Conservation (phyloP, 2,113 vertebrate genomes). For the Pituophis catenifer region DNA sequence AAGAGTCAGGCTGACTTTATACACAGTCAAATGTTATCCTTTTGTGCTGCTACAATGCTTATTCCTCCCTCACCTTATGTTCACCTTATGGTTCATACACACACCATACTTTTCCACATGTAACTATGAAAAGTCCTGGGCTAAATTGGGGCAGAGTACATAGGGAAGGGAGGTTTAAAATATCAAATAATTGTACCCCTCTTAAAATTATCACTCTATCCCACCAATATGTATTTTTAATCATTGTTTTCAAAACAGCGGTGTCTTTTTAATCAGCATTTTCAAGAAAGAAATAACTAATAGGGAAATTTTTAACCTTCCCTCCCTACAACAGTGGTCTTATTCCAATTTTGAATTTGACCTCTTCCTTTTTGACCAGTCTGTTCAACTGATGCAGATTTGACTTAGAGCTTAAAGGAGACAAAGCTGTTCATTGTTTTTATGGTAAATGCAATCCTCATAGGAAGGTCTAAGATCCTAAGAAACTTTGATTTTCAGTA, state of each 20-base stretch:
- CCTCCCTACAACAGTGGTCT: neutral
- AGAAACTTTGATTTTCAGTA: neutral
- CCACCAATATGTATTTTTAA: neutral
- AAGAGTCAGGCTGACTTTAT: neutral
- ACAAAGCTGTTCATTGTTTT: neutral
- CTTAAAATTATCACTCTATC: neutral
- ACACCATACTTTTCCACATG: neutral
- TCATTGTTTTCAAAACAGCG: neutral
- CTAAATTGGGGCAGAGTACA: too few species aligned
- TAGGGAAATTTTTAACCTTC: neutral
- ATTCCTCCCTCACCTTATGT: neutral
- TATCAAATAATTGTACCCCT: neutral
- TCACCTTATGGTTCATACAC: neutral
- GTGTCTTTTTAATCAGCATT: neutral
- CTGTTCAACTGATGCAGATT: neutral
- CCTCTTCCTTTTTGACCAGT: neutral
- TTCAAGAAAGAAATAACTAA: neutral
- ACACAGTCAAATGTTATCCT: constrained; percentile 1
- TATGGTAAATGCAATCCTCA: neutral
- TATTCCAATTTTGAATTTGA: neutral
- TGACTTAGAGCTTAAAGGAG: constrained; percentile 8
- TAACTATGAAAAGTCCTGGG: neutral
- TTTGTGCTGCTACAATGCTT: neutral
- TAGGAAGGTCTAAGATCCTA: neutral
- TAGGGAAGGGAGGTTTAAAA: neutral